Base-by-base conservation (phyloP, 2,113 vertebrate genomes). In the Empidonax alnorum region DNA sequence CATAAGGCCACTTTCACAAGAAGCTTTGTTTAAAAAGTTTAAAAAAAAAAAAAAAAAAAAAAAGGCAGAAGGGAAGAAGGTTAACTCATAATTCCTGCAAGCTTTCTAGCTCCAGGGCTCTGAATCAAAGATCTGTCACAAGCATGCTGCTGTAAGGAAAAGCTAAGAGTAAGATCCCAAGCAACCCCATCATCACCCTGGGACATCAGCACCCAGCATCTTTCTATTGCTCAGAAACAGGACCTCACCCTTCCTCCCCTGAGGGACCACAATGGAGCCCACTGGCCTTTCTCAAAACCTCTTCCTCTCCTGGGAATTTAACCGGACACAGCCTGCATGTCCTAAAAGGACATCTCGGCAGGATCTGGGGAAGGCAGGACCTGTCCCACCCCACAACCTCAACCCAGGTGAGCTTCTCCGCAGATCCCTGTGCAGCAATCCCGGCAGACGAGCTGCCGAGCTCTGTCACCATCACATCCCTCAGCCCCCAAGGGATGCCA, bases 391-490 rank as follows among this genome's bases (percentile, higher is more conserved):
- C 61, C 78, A 25, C n/a, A 46, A 1, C 21, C 66, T 18, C 50
- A 33, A 2, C 21, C 25, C 71, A 39, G 47, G 23, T 3, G 17
- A 78, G 41, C 3, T 46, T 16, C 41, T 22, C 10, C 80, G 14
- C 35, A 13, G 25, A 35, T 0, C 33, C 35, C 15, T 2, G 10
- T 1, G 47, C n/a, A 23, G 46, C 59, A 18, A 12, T 3, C 53
- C 53, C 3, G 63, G 4, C 74, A 44, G 20, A 21, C 3, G 30
- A 52, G 19, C 42, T 7, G 84, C 65, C 35, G 7, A 30, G 9
- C 39, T 28, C 59, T 2, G 5, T 1, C 46, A 20, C 4, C 37
- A 31, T 1, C 71, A 5, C 49, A 47, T 6, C 59, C n/a, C 50
- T 13, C 61, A 14, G 3, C 25, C n/a, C 84, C 28, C 1, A 19